Base-by-base conservation (phyloP, 2,113 vertebrate genomes). In the Falco punctatus region DNA sequence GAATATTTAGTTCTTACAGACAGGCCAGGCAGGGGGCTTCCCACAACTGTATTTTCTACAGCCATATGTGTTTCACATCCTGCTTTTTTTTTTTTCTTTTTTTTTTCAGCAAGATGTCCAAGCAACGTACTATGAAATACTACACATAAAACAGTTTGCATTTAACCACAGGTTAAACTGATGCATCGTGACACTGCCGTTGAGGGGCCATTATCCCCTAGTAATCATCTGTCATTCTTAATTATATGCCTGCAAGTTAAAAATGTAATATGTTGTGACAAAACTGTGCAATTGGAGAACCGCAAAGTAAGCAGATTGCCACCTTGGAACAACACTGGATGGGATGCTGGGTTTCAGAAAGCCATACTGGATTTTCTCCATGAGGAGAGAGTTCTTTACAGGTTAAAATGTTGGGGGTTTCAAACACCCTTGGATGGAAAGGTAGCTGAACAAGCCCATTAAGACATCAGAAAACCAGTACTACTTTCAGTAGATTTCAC, bases 141-240 rank as follows among this genome's bases (percentile, higher is more conserved):
- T 59, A 74, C 35, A 77, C 10, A 67, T 67, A 85, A 82, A 6
- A 0, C 14, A 65, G 54, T 70, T 48, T 33, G 38, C 64, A 52
- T 88, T 70, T 86, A 94, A 77, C 62, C 57, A 69, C 42, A 94
- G 48, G 79, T 95, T 94, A 94, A 97, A 95, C 55, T 96, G 94
- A 96, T 96, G 90, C 69, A 93, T 17, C 81, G 79, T 92, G 97
- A 97, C 94, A 95, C 58, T 66, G 62, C 80, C 85, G 83, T 18
- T 79, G 87, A 66, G 40, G 49, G 26, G 48, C 38, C 70, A 91
- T 96, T 95, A 95, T 93, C 70, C 62, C 59, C 57, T 62, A 82
- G 92, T 69, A 97, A 94, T 90, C 81, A 71, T 48, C 81, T 96
- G 97, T 94, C 96, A 71, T 89, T 92, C 64, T 86, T 72, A 67